Evolutionary conservation across 2,888 invertebrate genomes (phyloP), one percentile per base, ranked within the genome.

Genomic region (Hemithea aestivaria): DNA sequence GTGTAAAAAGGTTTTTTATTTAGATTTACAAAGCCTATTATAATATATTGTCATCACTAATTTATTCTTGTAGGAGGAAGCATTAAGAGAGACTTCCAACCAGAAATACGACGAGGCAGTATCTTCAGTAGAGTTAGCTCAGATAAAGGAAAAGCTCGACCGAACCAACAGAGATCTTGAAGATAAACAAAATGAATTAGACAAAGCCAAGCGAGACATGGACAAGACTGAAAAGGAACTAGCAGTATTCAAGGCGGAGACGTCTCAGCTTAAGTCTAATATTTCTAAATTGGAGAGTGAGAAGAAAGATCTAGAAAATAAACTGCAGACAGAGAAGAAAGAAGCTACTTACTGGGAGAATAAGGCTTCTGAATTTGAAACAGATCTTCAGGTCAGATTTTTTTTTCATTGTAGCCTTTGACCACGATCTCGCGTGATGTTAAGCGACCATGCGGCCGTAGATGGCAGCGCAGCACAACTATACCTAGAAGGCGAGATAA

Each of bases 261-360:
- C 70, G 12, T 58, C 50, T 50, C 82, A 69, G 48, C 57, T 66
- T 49, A 90, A 79, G 67, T 81, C 60, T 58, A 88, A 68, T 73
- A 72, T 79, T 65, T 69, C 48, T 56, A 89, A 74, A 53, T 64
- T 58, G 45, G 81, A 65, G 66, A 78, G 57, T 57, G 91, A 87
- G 62, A 90, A 81, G 34, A 93, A 92, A 50, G 92, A 92, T 54
- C 75, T 90, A 21, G 91, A 92, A 56, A 88, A 83, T 27, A 91
- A 91, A 51, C 80, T 89, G 42, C 89, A 90, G 70, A 77, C 84
- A 20, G 88, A 89, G 51, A 88, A 87, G 57, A 91, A 90, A 56
- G 92, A 92, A 50, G 89, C 90, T 11, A 80, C 87, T 27, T 91
- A 91, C 45, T 88, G 91, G 75, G 91, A 92, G 63, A 89, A 88